A percentile compares a stretch with the other conserved stretches of the same genome.
These are phyloP conservation scores for Furcula furcula DNA, from an alignment of 2,888 invertebrate species.

Conservation along the genomic window DNA sequence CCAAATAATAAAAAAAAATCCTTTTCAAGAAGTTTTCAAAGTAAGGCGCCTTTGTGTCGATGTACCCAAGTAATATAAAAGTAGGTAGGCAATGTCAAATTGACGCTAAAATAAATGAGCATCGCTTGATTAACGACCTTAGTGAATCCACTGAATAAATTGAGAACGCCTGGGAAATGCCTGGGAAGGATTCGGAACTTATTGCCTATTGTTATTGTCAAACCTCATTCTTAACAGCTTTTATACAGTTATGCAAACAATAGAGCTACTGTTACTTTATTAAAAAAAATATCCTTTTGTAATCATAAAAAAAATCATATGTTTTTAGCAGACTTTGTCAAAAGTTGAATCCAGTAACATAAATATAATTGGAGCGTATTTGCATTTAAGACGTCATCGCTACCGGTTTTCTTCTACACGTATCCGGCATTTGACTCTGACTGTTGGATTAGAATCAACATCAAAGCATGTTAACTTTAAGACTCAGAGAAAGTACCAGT, in stretches of 20 bases:
- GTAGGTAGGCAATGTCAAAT: neutral
- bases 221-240: constrained; percentile 14
- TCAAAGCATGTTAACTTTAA: no score
- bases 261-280: constrained; percentile 19
- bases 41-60: neutral
- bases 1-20: no score
- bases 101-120: constrained; percentile 13
- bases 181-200: constrained; percentile 15
- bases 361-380: constrained; percentile 22
- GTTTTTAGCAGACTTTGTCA: constrained; percentile 24
- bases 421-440: no score
- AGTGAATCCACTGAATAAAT: constrained; percentile 17
- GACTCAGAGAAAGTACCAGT: no score
- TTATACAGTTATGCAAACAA: constrained; percentile 30
- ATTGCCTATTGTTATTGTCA: constrained; percentile 18
- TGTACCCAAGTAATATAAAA: neutral
- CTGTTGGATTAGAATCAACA: no score
- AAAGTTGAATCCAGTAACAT: constrained; percentile 22
- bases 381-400: constrained; percentile 26
- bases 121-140: constrained; percentile 18
- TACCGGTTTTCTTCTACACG: constrained; percentile 22
- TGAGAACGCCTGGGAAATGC: constrained; percentile 1
- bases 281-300: constrained; percentile 28
- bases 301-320: constrained; percentile 16
- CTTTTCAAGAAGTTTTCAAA: neutral